Base-by-base conservation (phyloP, 2,888 invertebrate genomes). In the Apamea epomidion region DNA sequence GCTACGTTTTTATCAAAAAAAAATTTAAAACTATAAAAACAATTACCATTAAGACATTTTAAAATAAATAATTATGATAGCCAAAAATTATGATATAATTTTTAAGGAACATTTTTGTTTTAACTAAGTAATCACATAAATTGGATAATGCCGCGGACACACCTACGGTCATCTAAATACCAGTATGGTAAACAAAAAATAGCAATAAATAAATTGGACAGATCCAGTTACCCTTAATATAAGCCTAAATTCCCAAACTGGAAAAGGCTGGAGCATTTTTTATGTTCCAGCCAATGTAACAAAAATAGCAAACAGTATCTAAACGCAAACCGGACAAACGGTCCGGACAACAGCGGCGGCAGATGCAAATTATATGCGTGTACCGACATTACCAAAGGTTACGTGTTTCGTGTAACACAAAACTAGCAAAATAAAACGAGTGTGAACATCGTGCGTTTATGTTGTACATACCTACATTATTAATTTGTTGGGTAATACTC, bases 351-450 rank as follows among this genome's bases (percentile, higher is more conserved):
- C 76, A 76, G 68, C 32, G 68, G 83, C 82, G 65, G 62, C 90
- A 86, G 87, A 88, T 90, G 90, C 87, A 88, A 90, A 90, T 90
- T 90, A 90, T 86, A 83, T 80, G 83, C 79, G 81, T 78, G 69
- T 65, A 69, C 64, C 75, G 74, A 80, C 76, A 70, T 76, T 25
- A 72, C 69, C 78, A 70, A 81, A 74, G 18, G 32, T 82, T 68
- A 68, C 65, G 64, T 25, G 68, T 71, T 72, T 77, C 58, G 48
- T n/a, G 42, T 54, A 58, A 51, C 48, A 51, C 71, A 80, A 80
- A 67, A 67, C 76, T 62, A 71, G 74, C 18, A 72, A 65, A 75
- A 72, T 71, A 32, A n/a, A 58, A 77, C n/a, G 48, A 74, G 58
- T 45, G 45, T 18, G 29, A 82, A 54, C 14, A 60, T 65, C 65